phyloP scores from a whole-genome alignment of 2,888 invertebrate species.

The Limnephilus marmoratus region DNA sequence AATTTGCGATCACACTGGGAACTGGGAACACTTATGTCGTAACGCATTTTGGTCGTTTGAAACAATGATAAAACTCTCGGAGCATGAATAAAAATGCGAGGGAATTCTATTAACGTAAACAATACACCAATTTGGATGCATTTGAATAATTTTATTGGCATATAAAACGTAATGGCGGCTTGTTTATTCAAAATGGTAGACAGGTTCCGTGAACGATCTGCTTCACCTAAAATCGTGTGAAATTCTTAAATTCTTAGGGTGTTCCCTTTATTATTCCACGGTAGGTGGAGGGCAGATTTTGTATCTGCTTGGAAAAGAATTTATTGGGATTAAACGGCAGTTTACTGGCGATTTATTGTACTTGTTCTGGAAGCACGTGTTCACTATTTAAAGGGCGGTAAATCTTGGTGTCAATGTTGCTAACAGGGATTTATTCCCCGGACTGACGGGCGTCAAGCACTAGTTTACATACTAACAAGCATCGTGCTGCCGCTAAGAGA shows the following conservation, averaged over 20 bases:
- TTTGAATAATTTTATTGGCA: conserved; percentile 62
- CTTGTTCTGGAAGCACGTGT: conserved; percentile 19
- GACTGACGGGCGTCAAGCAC: neutral
- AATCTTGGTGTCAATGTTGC: conserved; percentile 35
- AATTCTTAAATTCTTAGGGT: conserved; percentile 1
- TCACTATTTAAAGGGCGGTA: conserved; percentile 24
- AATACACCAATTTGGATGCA: conserved; percentile 61
- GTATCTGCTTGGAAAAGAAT: conserved; percentile 32
- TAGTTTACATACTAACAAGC: neutral
- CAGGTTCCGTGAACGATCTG: conserved; percentile 15
- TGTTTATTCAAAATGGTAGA: conserved; percentile 53
- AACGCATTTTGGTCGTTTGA: conserved; percentile 20
- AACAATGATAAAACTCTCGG: conserved; percentile 42
- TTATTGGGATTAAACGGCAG: conserved; percentile 34
- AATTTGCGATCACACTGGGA: conserved; percentile 23
- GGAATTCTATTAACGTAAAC: conserved; percentile 50
- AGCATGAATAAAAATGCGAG: conserved; percentile 44
- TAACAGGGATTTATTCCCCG: conserved; percentile 5
- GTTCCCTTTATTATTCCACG: neutral
- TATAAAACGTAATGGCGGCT: conserved; percentile 55
- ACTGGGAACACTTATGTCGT: neutral
- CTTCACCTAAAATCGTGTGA: conserved; percentile 37
- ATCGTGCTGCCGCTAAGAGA: neutral
- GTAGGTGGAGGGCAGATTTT: neutral
- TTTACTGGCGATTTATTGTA: conserved; percentile 13